These are phyloP conservation scores for Tamandua tetradactyla DNA, from an alignment of 2,797 vertebrate genomes.

Conservation along the genomic window DNA sequence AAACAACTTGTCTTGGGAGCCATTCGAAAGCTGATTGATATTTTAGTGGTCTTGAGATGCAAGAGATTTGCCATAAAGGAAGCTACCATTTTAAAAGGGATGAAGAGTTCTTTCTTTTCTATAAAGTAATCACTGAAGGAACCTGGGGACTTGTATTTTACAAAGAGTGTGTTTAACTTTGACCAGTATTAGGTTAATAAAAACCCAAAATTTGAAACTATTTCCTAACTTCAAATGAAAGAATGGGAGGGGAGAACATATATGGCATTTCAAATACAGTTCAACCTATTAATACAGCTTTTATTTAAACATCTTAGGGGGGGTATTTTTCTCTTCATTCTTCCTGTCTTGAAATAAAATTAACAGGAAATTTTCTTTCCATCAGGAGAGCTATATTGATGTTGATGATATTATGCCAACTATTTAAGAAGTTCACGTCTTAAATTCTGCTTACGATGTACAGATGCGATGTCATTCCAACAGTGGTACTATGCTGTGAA, in stretches of 20 bases:
- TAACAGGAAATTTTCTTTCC: rapidly evolving
- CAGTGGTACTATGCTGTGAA: not conserved
- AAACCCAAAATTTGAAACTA: not conserved
- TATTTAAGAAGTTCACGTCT: not conserved
- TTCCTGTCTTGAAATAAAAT: not conserved
- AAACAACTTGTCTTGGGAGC: not conserved
- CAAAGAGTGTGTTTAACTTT: not conserved
- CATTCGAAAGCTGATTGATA: not conserved
- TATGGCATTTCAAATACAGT: not conserved
- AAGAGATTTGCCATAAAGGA: not conserved
- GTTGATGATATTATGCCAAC: not conserved
- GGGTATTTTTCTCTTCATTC: not conserved
- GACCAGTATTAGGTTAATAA: not conserved
- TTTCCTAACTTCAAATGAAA: not conserved
- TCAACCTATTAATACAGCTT: not conserved
- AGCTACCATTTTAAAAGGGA: not conserved
- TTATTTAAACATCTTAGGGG: not conserved
- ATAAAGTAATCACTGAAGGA: not conserved
- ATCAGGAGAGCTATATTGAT: not conserved
- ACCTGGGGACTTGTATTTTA: not conserved
- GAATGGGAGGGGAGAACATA: not conserved
- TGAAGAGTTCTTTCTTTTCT: not conserved
- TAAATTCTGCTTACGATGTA: not conserved
- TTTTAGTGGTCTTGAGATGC: not conserved
- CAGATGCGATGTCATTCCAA: not conserved